Evolutionary conservation across 2,113 vertebrate genomes (phyloP).

Genomic region (Coracopsis vasa): DNA sequence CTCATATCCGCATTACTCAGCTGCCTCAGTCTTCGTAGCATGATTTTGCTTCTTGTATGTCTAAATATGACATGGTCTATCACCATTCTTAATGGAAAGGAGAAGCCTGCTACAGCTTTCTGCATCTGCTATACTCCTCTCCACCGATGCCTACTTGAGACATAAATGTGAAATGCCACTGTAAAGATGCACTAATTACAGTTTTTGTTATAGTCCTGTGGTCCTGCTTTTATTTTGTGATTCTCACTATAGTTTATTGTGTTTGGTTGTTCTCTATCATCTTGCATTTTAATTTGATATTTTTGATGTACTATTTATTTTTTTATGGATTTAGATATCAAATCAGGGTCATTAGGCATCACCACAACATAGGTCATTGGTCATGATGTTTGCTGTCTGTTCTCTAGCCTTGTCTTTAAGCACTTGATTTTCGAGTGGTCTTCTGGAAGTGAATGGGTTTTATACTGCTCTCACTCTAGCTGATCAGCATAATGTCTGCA

Average conservation of each 20-base stretch:
- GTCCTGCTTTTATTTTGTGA: not conserved
- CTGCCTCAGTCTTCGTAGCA: not conserved
- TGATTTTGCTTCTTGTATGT: not conserved
- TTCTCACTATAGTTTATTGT: rapidly evolving
- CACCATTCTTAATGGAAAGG: not conserved
- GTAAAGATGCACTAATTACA: not conserved
- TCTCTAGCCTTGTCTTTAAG: not conserved
- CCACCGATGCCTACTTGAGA: not conserved
- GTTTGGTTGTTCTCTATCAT: not conserved
- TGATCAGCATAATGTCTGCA: not conserved
- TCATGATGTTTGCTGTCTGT: not conserved
- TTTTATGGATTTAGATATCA: not conserved
- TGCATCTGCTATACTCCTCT: not conserved
- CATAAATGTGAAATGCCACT: not conserved
- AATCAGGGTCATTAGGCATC: not conserved
- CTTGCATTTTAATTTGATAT: not conserved
- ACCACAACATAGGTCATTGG: not conserved
- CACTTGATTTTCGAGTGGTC: not conserved
- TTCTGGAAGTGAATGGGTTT: not conserved
- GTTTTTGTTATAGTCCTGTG: not conserved
- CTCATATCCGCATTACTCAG: not conserved
- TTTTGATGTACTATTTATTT: not conserved
- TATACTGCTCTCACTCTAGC: not conserved
- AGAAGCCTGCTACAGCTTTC: not conserved
- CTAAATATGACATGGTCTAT: not conserved